Evolutionary conservation across 1,140 invertebrate genomes (phyloP).

Genomic region (Galleria mellonella): DNA sequence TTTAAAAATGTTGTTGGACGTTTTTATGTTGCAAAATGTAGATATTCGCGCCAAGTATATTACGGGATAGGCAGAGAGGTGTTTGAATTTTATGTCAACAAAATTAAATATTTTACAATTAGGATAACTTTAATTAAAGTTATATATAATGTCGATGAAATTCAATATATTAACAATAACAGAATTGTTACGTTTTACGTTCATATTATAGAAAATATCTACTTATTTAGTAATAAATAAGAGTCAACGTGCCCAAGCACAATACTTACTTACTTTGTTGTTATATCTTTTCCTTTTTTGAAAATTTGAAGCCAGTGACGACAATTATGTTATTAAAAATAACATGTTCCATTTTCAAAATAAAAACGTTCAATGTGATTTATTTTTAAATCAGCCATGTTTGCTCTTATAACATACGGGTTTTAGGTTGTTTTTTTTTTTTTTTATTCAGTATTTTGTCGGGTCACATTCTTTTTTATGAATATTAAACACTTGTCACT

Average conservation of each 20-base stretch:
- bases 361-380: neutral
- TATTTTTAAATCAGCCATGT: neutral
- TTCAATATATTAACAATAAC: too few species aligned
- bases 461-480: neutral
- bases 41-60: too few species aligned
- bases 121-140: too few species aligned
- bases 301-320: neutral
- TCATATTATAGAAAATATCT: too few species aligned
- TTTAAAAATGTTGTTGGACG: neutral
- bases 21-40: conserved; percentile 1
- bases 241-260: too few species aligned
- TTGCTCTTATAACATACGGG: conserved; percentile 1
- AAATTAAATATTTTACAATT: too few species aligned
- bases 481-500: conserved; percentile 13
- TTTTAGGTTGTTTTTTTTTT: conserved; percentile 5
- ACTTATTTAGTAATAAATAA: too few species aligned
- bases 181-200: too few species aligned
- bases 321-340: neutral
- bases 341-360: neutral
- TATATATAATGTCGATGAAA: too few species aligned
- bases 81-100: too few species aligned
- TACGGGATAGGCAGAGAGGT: too few species aligned
- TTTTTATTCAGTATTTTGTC: neutral
- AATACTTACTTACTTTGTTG: neutral
- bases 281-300: neutral